Evolutionary conservation across 2,888 invertebrate genomes (phyloP).

Genomic region (Chrysodeixis includens): DNA sequence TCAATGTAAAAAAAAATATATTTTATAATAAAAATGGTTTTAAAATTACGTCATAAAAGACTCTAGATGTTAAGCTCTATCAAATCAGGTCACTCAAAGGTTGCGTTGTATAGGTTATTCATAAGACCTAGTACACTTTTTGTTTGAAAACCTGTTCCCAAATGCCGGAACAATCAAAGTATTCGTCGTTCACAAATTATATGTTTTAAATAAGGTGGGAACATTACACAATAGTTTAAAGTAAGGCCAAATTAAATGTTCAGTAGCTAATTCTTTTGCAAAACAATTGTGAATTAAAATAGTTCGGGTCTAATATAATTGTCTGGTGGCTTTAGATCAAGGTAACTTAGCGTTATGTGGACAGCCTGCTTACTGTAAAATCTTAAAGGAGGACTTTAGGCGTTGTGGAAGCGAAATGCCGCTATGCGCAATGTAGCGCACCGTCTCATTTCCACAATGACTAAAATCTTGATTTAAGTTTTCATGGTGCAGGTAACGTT

Average conservation of each 20-base stretch:
- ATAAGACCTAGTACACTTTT: background rate
- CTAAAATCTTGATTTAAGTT: no score
- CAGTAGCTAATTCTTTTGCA: constrained; percentile 12
- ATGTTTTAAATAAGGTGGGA: constrained; percentile 41
- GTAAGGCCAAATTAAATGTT: constrained; percentile 19
- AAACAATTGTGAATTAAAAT: constrained; percentile 30
- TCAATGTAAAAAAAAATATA: no score
- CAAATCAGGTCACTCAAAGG: background rate
- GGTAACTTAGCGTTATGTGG: background rate
- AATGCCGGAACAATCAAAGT: constrained; percentile 12
- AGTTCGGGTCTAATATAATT: constrained; percentile 8
- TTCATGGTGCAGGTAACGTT: background rate
- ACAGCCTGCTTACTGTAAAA: no score
- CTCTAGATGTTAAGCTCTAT: no score
- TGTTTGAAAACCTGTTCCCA: background rate
- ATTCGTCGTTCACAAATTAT: constrained; percentile 21
- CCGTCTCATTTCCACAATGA: no score
- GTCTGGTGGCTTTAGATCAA: constrained; percentile 17
- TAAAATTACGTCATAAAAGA: no score
- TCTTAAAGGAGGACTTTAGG: no score
- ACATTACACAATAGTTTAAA: constrained; percentile 17
- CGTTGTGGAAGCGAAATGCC: background rate
- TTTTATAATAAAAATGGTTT: no score
- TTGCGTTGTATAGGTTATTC: background rate
- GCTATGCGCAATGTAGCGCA: no score